phyloP scores from a whole-genome alignment of 1,140 invertebrate species.

The Hylaeus anthracinus region DNA sequence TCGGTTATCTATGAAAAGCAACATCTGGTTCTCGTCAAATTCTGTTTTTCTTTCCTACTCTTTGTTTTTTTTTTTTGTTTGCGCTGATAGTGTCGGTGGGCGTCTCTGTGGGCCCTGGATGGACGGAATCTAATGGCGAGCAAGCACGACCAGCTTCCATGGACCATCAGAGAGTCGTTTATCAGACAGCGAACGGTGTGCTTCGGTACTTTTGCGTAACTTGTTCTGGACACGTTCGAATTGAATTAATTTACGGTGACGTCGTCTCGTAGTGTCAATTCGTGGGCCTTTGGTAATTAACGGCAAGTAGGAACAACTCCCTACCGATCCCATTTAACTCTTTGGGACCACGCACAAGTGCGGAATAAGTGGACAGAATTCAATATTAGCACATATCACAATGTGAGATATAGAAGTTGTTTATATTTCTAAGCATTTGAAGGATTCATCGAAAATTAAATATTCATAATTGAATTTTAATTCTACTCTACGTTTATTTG shows the following conservation, averaged over 20 bases:
- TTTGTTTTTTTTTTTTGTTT: background rate
- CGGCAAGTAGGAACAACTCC: slow-evolving; percentile 39
- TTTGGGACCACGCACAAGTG: no score
- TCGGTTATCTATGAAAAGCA: slow-evolving; percentile 28
- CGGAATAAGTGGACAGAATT: no score
- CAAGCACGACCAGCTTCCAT: no score
- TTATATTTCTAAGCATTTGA: no score
- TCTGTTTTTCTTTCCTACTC: background rate
- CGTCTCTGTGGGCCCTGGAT: slow-evolving; percentile 21
- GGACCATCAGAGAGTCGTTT: background rate
- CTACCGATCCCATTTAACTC: slow-evolving; percentile 29
- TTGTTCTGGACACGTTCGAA: background rate
- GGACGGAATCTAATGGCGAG: background rate
- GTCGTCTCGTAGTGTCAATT: slow-evolving; percentile 28
- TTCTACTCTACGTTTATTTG: no score
- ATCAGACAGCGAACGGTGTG: slow-evolving; percentile 5
- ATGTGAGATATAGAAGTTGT: no score
- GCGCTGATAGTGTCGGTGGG: slow-evolving; percentile 23
- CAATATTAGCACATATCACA: no score
- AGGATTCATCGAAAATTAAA: no score
- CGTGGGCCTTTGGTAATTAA: slow-evolving; percentile 25
- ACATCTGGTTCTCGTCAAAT: slow-evolving; percentile 44
- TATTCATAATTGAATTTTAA: no score
- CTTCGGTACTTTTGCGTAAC: background rate
- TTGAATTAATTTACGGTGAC: slow-evolving; percentile 31